A percentile compares a stretch with the other conserved stretches of the same genome.
Conservation (phyloP, 2,888 invertebrate species). For the Aphidoletes aphidimyza region DNA sequence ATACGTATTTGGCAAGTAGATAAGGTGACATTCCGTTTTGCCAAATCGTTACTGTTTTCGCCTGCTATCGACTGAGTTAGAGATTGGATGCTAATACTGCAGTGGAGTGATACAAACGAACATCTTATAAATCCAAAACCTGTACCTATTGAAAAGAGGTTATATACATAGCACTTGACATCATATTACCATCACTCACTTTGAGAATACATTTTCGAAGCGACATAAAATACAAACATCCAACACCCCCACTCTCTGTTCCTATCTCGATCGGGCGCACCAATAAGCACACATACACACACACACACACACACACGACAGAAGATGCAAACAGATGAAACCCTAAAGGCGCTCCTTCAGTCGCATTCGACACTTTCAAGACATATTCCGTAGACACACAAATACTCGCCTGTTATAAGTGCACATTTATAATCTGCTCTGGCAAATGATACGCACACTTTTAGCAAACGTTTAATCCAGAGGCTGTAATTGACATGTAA, state of each 20-base stretch:
- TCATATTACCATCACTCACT: conserved; percentile 41
- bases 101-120: neutral
- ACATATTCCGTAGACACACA: neutral
- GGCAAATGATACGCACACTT: conserved; percentile 48
- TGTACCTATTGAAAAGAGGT: conserved; percentile 33
- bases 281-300: neutral
- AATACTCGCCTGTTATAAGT: neutral
- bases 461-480: conserved; percentile 46
- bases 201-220: conserved; percentile 33
- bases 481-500: conserved; percentile 49
- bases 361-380: conserved; percentile 35
- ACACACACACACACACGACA: neutral
- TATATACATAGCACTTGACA: conserved; percentile 24
- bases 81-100: neutral
- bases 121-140: conserved; percentile 7
- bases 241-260: too few species aligned
- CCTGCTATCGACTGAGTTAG: neutral
- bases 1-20: neutral
- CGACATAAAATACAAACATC: conserved; percentile 20
- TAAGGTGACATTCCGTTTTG: conserved; percentile 19
- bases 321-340: neutral
- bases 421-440: conserved; percentile 41
- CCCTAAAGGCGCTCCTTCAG: conserved; percentile 7
- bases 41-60: neutral
- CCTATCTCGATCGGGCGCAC: too few species aligned